Evolutionary conservation across 35 echinoderm and acorn worm genomes (phyloP), one percentile per base, ranked within the genome.

Genomic region (Apostichopus parvimensis): DNA sequence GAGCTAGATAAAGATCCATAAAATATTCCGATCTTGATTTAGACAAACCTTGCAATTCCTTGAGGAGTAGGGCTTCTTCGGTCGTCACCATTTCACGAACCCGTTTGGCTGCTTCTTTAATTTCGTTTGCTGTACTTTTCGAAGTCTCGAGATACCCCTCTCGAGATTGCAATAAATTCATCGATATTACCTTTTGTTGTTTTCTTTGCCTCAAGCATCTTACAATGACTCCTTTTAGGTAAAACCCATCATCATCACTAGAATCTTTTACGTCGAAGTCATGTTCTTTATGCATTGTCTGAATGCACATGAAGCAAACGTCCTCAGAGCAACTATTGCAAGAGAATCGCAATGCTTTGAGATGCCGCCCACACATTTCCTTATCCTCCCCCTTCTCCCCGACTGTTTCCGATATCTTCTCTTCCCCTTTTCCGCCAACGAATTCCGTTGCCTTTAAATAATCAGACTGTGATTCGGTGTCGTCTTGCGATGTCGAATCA

Each of bases 1-100:
- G 86, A 55, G 86, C 86, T 64, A 88, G 12, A 14, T 72, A 54
- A 10, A 88, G 62, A 57, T 88, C 86, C 64, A 66, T 88, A 57
- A 88, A 88, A 53, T 88, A 88, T 2, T 88, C 68, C n/a, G n/a
- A 26, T 21, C 86, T 88, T 17, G 86, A 88, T 7, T 25, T 7
- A 26, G 18, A 24, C 86, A 88, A 34, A 7, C 45, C 17, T 54
- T 52, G 57, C 8, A 88, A 20, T 88, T 88, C 86, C 12, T 54
- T 15, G 58, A 88, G 21, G 45, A 88, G 86, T 6, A 22, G 21
- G 21, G 14, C 72, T 52, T 68, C 86, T 73, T 88, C 86, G 6
- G 4, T 26, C 22, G 64, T 11, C 8, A 88, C 17, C 61, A 66
- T 71, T 52, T 88, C 64, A 6, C 60, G 62, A 14, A 73, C 23